These are phyloP conservation scores for Panurus biarmicus DNA, from an alignment of 2,113 vertebrate species.

Conservation along the genomic window DNA sequence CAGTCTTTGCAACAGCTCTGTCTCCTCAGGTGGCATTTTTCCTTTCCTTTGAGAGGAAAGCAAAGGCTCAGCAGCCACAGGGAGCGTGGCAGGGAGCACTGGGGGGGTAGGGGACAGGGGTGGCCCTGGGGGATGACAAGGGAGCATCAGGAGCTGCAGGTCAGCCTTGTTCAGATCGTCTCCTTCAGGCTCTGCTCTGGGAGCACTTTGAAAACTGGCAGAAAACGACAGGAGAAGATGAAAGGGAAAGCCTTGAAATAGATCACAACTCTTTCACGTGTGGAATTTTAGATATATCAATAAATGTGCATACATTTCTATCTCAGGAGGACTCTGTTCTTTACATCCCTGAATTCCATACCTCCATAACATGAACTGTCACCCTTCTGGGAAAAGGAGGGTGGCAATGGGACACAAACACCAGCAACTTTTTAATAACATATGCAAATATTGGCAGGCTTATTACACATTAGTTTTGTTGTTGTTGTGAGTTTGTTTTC, in stretches of 20 bases:
- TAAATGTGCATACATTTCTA: background rate
- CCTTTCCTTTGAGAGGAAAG: background rate
- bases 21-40: background rate
- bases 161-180: background rate
- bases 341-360: background rate
- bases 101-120: background rate
- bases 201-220: slow-evolving; percentile 41
- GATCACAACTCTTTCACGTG: slow-evolving; percentile 22
- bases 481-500: background rate
- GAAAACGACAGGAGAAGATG: background rate
- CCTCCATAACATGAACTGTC: too few species aligned
- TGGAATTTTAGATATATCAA: background rate
- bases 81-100: background rate
- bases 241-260: slow-evolving; percentile 44
- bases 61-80: background rate
- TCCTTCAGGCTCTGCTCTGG: background rate
- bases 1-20: background rate
- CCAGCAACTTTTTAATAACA: background rate
- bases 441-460: background rate
- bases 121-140: background rate
- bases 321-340: background rate
- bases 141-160: background rate
- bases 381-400: background rate
- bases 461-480: background rate
- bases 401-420: background rate